Conservation (phyloP, 2,797 vertebrate genomes). For the Pangasius sanitwongsei region DNA sequence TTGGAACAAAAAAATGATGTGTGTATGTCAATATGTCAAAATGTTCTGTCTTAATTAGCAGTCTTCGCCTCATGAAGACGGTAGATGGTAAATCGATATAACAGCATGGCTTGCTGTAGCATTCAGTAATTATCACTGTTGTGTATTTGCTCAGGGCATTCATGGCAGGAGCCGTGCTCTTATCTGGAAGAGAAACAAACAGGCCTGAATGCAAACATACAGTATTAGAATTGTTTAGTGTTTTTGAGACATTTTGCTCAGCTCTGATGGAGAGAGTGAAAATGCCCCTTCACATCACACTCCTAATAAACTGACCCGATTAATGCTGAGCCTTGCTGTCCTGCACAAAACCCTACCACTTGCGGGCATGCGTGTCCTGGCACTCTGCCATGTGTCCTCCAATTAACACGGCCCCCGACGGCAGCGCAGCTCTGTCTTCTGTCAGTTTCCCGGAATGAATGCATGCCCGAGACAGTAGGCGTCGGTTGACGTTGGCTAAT, state of each 20-base stretch:
- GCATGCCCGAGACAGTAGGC: slow-evolving; percentile 22
- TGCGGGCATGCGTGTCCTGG: slow-evolving; percentile 61
- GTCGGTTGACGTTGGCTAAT: slow-evolving; percentile 27
- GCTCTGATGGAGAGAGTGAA: neutral
- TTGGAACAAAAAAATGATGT: slow-evolving; percentile 60
- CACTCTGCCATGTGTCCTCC: slow-evolving; percentile 72
- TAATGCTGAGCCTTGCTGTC: slow-evolving; percentile 8
- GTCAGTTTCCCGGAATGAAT: slow-evolving; percentile 28
- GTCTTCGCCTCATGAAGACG: neutral
- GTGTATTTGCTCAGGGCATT: neutral
- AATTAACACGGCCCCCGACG: slow-evolving; percentile 70
- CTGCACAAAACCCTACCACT: slow-evolving; percentile 65
- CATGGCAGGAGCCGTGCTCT: neutral
- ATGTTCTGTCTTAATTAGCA: neutral
- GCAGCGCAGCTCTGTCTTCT: slow-evolving; percentile 63
- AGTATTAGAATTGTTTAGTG: neutral
- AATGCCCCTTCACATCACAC: neutral
- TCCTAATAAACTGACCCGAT: slow-evolving; percentile 2
- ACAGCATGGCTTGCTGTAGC: neutral
- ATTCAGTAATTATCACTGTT: neutral
- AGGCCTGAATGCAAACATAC: neutral
- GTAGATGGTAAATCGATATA: neutral
- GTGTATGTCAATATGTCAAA: slow-evolving; percentile 32
- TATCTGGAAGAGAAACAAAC: neutral
- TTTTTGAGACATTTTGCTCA: neutral